Evolutionary conservation across 2,113 vertebrate genomes (phyloP), one percentile per base, ranked within the genome.

Genomic region (Hylia prasina): DNA sequence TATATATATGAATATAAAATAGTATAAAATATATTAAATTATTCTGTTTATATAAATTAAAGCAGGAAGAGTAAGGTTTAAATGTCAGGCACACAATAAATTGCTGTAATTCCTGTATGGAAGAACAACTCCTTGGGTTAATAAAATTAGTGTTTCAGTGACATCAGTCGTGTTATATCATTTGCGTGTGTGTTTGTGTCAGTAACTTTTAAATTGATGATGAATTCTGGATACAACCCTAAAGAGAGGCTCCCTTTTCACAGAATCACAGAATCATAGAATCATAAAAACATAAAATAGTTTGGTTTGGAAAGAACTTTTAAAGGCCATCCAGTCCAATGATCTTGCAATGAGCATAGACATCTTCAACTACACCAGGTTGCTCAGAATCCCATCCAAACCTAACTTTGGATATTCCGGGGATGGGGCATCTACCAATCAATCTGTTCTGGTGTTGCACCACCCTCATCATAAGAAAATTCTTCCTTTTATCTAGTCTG

Each of bases 351-450:
- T 42, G 1, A 42, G 10, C 24, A 71, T 11, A 35, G 39, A 35
- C 18, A 40, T 35, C 33, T 78, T 83, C 63, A 68, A 15, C 25
- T 15, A 15, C 5, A 40, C 7, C 10, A 45, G 17, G 4, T 37
- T 72, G 9, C 27, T 72, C 45, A 84, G 48, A 68, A 22, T 1
- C 40, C 11, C 0, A 0, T 73, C 12, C 54, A 73, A 81, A 6
- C 3, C 31, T 18, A 28, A 1, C 10, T 31, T 39, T 33, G 27
- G 56, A 37, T n/a, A 21, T 33, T 58, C 22, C 5, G 35, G 8
- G 33, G 20, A 63, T 37, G 17, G 17, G 9, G 1, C 23, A 53
- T 20, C 8, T 23, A 37, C 22, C 3, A 10, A 40, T 25, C 21
- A 88, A 28, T 18, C 5, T 75, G 10, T 47, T n/a, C 7, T 13